Base-by-base conservation (phyloP, 2,888 invertebrate genomes). In the Pammene fasciana region DNA sequence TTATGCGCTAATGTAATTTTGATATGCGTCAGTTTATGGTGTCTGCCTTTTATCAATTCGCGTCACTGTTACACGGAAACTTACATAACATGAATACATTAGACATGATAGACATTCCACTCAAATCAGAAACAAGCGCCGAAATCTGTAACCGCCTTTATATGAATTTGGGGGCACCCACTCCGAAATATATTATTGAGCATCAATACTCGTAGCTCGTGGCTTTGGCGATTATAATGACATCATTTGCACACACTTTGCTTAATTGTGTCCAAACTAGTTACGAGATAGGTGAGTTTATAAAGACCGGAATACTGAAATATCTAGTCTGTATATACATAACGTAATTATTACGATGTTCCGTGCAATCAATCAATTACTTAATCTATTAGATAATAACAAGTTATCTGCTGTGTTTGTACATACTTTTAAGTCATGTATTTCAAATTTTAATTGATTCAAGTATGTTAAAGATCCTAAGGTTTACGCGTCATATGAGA, bases 1-100 rank as follows among this genome's bases (percentile, higher is more conserved):
- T 68, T 68, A 64, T 13, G 52, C 46, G 52, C 60, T 70, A 65
- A 70, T 70, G 70, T 60, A 54, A 2, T 60, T 70, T 70, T 70
- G 65, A 70, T 70, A 65, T 68, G 60, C 41, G 65, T 70, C 65
- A 55, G 55, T 60, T 65, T 60, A 55, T 65, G 59, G 43, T 54
- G 60, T 50, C 41, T 64, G 56, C 57, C 50, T 50, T 64, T 36
- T 62, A 64, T 50, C 43, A 65, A 68, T 57, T 65, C 26, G 52
- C 50, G 59, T 56, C 56, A 41, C 26, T 54, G 41, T 41, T 43
- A 54, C 68, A 57, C 26, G 38, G 61, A 46, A 8, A 10, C 41
- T 62, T 52, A 62, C 50, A 41, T 41, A 52, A 62, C 50, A 52
- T 18, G n/a, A 48, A 62, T 52, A 41, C 8, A 10, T 41, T 41